Evolutionary conservation across 1,140 invertebrate genomes (phyloP).

Genomic region (Apis florea): DNA sequence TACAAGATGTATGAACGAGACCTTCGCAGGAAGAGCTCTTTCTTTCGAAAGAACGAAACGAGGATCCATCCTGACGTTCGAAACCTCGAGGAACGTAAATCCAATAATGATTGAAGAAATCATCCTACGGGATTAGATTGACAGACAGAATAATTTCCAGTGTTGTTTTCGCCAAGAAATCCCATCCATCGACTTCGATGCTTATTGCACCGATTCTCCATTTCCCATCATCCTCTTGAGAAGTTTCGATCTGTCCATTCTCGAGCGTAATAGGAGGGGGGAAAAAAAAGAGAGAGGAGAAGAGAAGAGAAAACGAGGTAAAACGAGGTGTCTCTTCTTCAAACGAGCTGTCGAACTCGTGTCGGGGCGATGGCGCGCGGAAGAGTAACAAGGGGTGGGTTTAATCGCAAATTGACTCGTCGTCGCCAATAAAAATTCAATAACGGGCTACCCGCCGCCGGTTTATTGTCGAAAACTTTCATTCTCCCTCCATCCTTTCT

Average conservation of each 20-base stretch:
- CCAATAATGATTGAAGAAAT: slow-evolving; percentile 2
- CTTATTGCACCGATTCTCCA: too few species aligned
- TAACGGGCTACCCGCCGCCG: slow-evolving; percentile 58
- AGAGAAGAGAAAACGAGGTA: neutral
- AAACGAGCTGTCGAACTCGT: slow-evolving; percentile 71
- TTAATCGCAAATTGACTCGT: slow-evolving; percentile 74
- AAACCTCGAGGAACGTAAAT: neutral
- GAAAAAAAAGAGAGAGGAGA: neutral
- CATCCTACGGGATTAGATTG: neutral
- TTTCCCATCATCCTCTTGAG: neutral
- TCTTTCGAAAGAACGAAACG: too few species aligned
- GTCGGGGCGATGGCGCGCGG: slow-evolving; percentile 23
- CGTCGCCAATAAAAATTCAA: slow-evolving; percentile 78
- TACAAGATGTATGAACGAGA: neutral
- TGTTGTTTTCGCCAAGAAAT: neutral
- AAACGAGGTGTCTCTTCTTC: slow-evolving; percentile 35
- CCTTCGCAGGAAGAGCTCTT: too few species aligned
- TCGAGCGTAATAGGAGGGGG: too few species aligned
- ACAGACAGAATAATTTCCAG: slow-evolving; percentile 22
- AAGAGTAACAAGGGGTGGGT: slow-evolving; percentile 47
- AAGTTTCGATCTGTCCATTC: neutral
- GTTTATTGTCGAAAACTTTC: slow-evolving; percentile 67
- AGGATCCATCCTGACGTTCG: neutral
- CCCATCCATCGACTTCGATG: neutral
- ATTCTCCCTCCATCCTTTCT: neutral